Base-by-base conservation (phyloP, 2,113 vertebrate species). In the Ctenomys sociabilis region DNA sequence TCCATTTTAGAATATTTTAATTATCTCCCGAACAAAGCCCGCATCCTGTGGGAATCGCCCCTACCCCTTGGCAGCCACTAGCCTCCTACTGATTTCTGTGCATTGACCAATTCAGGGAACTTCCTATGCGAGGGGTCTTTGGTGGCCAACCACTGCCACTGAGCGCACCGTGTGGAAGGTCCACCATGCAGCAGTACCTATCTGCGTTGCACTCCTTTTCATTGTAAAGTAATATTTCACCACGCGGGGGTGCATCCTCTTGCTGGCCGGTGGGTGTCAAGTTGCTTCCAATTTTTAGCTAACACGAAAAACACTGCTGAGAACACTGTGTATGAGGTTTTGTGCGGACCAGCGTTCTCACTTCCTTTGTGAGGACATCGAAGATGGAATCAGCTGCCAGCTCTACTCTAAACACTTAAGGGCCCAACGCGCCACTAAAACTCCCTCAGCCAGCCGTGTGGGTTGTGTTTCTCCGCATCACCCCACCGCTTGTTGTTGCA, bases 171-270 rank as follows among this genome's bases (percentile, higher is more conserved):
- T 5, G 30, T 35, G 22, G 3, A 45, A 37, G 14, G 59, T 7
- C 52, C 2, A 13, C 43, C 63, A 8, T 1, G 16, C 24, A 37
- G 45, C 2, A 40, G 22, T 11, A 5, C 4, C 7, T 10, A 4
- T 3, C 11, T 4, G 14, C 8, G 7, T 9, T 35, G 22, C 9
- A 21, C 11, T 49, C 2, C 68, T 19, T 43, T n/a, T 45, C 21
- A 28, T 49, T 13, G 4, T 9, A 4, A 5, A 49, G 14, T 13
- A 21, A 30, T 26, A 26, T 10, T 66, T 28, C 61, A 54, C 10
- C 2, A 4, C 19, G 6, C 35, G 35, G 45, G 12, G 4, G 43
- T 0, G 26, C 2, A 19, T 57, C 32, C 22, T 4, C 16, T 28
- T 35, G 11, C 19, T 52, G 35, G 32, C 28, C 24, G 63, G 63